Base-by-base conservation (phyloP, 2,113 vertebrate genomes). In the Taurulus bubalis region DNA sequence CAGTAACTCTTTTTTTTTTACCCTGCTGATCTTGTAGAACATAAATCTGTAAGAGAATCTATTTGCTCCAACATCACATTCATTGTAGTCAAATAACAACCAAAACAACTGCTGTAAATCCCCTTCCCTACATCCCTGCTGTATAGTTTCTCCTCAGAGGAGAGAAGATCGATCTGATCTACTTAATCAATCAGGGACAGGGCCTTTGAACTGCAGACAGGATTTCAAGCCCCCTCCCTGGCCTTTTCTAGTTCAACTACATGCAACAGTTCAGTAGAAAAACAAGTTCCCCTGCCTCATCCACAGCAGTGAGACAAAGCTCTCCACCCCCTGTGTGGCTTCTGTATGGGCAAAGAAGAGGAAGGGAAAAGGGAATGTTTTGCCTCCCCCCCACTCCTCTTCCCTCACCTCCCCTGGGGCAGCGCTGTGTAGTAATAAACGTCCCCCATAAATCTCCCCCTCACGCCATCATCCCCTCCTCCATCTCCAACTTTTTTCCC, bases 351-450 rank as follows among this genome's bases (percentile, higher is more conserved):
- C 75, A 69, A 59, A 88, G 85, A 84, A 83, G 87, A 88, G 89
- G 85, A 88, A 87, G 87, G 74, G 84, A 85, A 87, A 89, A 87
- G 89, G 85, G 88, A 93, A 91, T 93, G 86, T 92, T 93, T 90
- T 92, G 82, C 85, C 78, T 80, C 70, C 73, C 63, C 8, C 47
- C 30, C 66, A 30, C 83, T 84, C 76, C 78, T 83, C 74, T 64
- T 77, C 88, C 75, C 71, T 85, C 87, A 83, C 85, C 85, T 91
- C 93, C 53, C 92, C 88, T 56, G 83, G 90, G 91, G 91, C 90
- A 89, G 79, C 69, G 68, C 89, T 91, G 82, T 87, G 90, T 88
- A 91, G 93, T 91, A 94, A 95, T 94, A 96, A 94, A 94, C 80
- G 70, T 90, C 82, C 84, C 79, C 81, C 79, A 91, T 94, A 94